Evolutionary conservation across 2,888 invertebrate genomes (phyloP), one percentile per base, ranked within the genome.

Genomic region (Scaptomyza flava): DNA sequence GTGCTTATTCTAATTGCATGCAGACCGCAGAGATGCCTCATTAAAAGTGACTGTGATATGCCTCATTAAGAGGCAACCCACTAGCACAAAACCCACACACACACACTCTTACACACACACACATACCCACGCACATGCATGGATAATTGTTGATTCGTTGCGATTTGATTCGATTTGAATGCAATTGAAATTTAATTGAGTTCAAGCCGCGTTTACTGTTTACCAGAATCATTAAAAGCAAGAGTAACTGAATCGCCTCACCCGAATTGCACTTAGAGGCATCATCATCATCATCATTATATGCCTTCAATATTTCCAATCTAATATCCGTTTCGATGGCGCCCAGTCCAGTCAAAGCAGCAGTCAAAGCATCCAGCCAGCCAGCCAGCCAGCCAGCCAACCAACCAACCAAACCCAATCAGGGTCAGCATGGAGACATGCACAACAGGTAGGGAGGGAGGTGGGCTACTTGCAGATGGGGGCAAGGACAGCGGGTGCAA

Each of bases 231-330:
- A 65, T 79, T 79, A 58, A 38, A 54, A 33, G 74, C 11, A 59
- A 41, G 34, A 64, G 52, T 43, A 17, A 12, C 42, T 30, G 47
- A 43, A 62, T 30, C n/a, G 2, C 20, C 20, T n/a, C 31, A 6
- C 3, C 27, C 38, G 36, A 36, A 41, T 48, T 11, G 42, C 58
- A 34, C 12, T 33, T 50, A 60, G 50, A 17, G 34, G 2, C 41
- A 64, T 14, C 38, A 38, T 14, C 14, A 38, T 14, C 14, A 38
- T 50, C 72, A 79, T 83, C 74, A 81, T 75, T 83, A 72, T 67
- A 70, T 66, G 72, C 84, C 76, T 72, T 78, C 83, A 86, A 86
- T 83, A 86, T 80, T 85, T 81, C 78, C 87, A 80, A 82, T 82
- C 81, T 82, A 80, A 82, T 83, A 81, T 84, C 68, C 79, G 81